Conservation (phyloP, 2,888 invertebrate species). For the Agrypnus murinus region DNA sequence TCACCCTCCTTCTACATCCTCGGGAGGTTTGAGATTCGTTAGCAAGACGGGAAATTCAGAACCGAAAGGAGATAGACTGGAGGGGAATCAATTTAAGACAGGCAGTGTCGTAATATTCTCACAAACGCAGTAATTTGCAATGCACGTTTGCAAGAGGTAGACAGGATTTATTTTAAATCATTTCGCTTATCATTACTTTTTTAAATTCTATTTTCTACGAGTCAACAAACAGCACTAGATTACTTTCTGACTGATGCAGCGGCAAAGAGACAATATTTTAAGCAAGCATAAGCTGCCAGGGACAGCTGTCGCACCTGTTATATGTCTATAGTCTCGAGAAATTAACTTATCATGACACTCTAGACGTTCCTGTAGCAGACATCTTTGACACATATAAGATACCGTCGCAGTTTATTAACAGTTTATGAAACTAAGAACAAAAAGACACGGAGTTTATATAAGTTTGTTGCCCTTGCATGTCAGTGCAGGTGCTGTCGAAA, state of each 20-base stretch:
- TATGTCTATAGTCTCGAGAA: constrained; percentile 60
- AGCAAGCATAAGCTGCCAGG: constrained; percentile 46
- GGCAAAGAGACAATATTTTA: constrained; percentile 36
- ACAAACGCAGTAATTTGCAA: constrained; percentile 45
- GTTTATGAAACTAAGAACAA: constrained; percentile 37
- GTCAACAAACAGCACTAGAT: background rate
- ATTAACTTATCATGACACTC: constrained; percentile 58
- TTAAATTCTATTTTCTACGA: background rate
- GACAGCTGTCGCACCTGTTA: constrained; percentile 59
- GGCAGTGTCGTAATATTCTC: constrained; percentile 48
- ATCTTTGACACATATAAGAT: constrained; percentile 61
- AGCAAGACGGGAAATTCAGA: constrained; percentile 58
- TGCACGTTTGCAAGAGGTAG: background rate
- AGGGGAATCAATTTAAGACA: constrained; percentile 51
- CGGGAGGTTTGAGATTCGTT: constrained; percentile 57
- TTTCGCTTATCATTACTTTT: background rate
- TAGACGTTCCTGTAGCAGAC: constrained; percentile 57
- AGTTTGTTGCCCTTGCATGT: constrained; percentile 31
- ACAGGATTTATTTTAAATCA: constrained; percentile 12
- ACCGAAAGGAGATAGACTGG: constrained; percentile 51
- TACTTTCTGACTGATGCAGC: constrained; percentile 15
- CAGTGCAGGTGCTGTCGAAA: constrained; percentile 25
- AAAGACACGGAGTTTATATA: constrained; percentile 29
- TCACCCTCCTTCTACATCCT: constrained; percentile 37
- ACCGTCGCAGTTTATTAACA: constrained; percentile 57